These are phyloP conservation scores for Sturnira hondurensis DNA, from an alignment of 2,113 vertebrate species.

Conservation along the genomic window DNA sequence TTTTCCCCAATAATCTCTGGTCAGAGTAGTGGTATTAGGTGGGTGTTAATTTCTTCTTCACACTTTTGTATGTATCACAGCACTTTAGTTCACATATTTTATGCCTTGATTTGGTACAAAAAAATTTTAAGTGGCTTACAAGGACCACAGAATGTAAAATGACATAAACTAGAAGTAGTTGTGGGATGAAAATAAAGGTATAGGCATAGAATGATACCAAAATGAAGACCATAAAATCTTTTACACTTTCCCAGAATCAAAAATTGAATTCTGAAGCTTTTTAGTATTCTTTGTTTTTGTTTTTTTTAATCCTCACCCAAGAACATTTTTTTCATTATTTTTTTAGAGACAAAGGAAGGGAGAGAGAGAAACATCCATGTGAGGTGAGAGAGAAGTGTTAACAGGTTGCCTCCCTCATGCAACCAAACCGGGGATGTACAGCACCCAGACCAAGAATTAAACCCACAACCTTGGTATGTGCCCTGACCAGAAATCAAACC, in stretches of 20 bases:
- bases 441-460: no score
- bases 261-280: not conserved
- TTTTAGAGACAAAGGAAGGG: no score
- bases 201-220: not conserved
- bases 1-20: not conserved
- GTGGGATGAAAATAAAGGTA: not conserved
- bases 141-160: not conserved
- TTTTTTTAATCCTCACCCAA: not conserved
- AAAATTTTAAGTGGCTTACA: not conserved
- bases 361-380: no score
- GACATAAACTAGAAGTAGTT: not conserved
- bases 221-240: not conserved
- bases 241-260: not conserved
- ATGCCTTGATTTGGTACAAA: not conserved
- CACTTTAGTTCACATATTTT: not conserved
- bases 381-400: no score
- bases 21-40: not conserved
- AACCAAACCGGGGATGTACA: no score
- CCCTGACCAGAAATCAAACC: no score
- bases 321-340: no score
- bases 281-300: not conserved
- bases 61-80: not conserved
- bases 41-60: not conserved
- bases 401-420: no score
- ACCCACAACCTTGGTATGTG: no score